Evolutionary conservation across 2,797 vertebrate genomes (phyloP).

Genomic region (Sorex maritimensis): DNA sequence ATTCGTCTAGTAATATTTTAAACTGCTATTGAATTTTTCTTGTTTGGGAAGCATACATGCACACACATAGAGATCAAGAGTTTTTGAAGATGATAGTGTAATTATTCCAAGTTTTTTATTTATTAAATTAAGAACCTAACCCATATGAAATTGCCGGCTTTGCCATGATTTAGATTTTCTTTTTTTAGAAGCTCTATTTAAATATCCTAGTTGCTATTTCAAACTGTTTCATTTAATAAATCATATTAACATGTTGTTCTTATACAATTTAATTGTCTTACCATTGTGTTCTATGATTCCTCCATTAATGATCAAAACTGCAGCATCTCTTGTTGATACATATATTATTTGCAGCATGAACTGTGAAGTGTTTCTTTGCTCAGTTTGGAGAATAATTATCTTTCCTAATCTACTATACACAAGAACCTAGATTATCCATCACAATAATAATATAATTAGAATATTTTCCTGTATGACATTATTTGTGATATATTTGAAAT

Average conservation of each 20-base stretch:
- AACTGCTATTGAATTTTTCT: conserved; percentile 20
- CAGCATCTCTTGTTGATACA: conserved; percentile 29
- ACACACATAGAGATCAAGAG: neutral
- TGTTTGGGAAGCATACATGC: neutral
- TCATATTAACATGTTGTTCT: neutral
- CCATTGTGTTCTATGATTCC: conserved; percentile 2
- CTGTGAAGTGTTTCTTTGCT: conserved; percentile 21
- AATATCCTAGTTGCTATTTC: conserved; percentile 46
- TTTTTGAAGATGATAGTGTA: neutral
- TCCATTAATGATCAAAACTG: neutral
- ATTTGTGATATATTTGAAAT: conserved; percentile 25
- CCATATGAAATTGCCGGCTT: neutral
- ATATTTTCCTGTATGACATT: conserved; percentile 22
- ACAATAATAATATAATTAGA: neutral
- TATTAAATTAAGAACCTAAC: conserved; percentile 51
- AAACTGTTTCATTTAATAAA: neutral
- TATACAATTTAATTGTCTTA: neutral
- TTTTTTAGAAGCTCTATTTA: conserved; percentile 4
- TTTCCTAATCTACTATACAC: neutral
- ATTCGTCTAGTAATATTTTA: conserved; percentile 23
- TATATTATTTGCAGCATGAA: neutral
- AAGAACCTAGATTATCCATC: conserved; percentile 32
- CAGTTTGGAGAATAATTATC: conserved; percentile 14
- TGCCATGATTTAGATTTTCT: neutral
- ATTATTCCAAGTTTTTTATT: conserved; percentile 21